A percentile compares a stretch with the other conserved stretches of the same genome.
phyloP scores from a whole-genome alignment of 2,113 vertebrate species.

The Passer montanus region DNA sequence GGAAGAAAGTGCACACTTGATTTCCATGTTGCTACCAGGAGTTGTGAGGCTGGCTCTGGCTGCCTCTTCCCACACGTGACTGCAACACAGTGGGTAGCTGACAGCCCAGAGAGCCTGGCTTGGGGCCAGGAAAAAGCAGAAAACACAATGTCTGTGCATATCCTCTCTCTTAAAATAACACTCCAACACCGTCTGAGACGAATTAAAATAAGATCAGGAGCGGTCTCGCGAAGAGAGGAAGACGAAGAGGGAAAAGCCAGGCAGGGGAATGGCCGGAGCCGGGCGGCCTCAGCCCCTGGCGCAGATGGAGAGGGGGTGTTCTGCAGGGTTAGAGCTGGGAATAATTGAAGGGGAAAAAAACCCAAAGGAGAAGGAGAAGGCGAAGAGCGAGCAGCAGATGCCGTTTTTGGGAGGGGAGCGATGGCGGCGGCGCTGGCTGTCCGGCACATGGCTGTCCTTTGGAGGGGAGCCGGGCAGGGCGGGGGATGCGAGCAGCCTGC shows the following conservation, averaged over 20 bases:
- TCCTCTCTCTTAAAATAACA: constrained; percentile 81
- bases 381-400: not conserved
- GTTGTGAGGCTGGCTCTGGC: constrained; percentile 71
- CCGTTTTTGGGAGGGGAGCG: not conserved
- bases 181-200: constrained; percentile 76
- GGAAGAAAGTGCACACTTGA: constrained; percentile 71
- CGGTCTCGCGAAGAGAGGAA: constrained; percentile 54
- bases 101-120: constrained; percentile 76
- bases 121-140: constrained; percentile 79
- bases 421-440: constrained; percentile 62
- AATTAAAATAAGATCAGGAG: constrained; percentile 76
- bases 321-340: not conserved
- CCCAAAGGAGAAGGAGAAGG: not conserved
- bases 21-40: constrained; percentile 76
- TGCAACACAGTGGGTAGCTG: constrained; percentile 74
- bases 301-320: not conserved
- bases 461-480: constrained; percentile 84
- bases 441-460: constrained; percentile 79
- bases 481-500: constrained; percentile 75
- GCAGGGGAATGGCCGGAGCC: not conserved
- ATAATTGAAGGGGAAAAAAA: not conserved
- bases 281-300: not conserved
- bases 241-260: constrained; percentile 54
- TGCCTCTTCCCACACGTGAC: constrained; percentile 76
- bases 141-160: constrained; percentile 78